Evolutionary conservation across 2,113 vertebrate genomes (phyloP), one percentile per base, ranked within the genome.

Genomic region (Ammodramus savannarum): DNA sequence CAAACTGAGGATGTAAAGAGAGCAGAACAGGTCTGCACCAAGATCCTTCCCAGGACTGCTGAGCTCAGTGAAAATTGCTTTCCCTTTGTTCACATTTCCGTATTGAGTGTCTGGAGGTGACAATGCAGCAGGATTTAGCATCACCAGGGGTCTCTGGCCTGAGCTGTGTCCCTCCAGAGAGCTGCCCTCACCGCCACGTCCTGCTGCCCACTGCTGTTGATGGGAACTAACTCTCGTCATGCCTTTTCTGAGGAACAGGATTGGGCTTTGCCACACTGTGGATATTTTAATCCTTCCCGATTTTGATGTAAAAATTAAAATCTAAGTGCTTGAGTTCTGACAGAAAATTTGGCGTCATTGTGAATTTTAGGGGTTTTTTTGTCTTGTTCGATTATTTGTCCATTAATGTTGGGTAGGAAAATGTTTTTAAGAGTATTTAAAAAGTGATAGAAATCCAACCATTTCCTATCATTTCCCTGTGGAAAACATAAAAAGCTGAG

Each of bases 81-180:
- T 59, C 13, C 43, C 13, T 96, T 52, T 8, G 2, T 32, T 59
- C 5, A 4, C 0, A 0, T 46, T 73, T 46, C 49, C 12, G 0
- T 34, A 41, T 20, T 2, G 4, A 46, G 27, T 72, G 49, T 39
- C 43, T 41, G 31, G 14, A 51, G 39, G 43, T 9, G 12, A 48
- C 14, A 39, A 49, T 0, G 2, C 66, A 44, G 22, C 16, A 83
- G 67, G 66, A 39, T 57, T 74, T 26, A 16, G 17, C 17, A n/a
- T 82, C n/a, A 44, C 17, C 7, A 1, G 3, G 34, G 44, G 9
- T 14, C 38, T 25, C 29, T 23, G 36, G 14, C 57, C 48, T 2
- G 1, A 49, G 25, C 17, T 0, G 1, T 13, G 15, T 9, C 46
- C 52, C 21, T 51, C 34, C 3, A 4, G 72, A 78, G 22, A 67